Base-by-base conservation (phyloP, 2,797 vertebrate species). In the Hydrocynus forskahlii region DNA sequence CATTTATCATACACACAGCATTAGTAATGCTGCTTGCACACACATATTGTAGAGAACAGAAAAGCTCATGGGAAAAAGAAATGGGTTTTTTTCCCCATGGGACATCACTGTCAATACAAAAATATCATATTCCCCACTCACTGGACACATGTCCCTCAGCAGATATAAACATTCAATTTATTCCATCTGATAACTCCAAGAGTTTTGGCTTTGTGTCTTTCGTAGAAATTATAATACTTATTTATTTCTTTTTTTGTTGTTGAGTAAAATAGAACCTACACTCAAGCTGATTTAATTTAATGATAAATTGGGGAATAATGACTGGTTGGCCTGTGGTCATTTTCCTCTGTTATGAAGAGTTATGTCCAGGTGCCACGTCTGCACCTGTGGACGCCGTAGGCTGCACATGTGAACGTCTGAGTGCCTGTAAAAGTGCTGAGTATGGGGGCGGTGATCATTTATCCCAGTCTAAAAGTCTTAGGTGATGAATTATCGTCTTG, bases 391-490 rank as follows among this genome's bases (percentile, higher is more conserved):
- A 45, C 19, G 40, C 66, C 38, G 7, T 38, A 67, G 29, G 35
- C 62, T 74, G 54, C 38, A 55, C 38, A 45, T 43, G 50, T 70
- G 40, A 17, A 0, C 23, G 17, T 74, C 25, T 55, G 23, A 5
- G 69, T 21, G 55, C 60, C 68, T 23, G 62, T 62, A 70, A 74
- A 80, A 21, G 64, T 45, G 52, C 23, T 9, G 9, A 40, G 40
- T 68, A 68, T 52, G 48, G 60, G 66, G 63, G 16, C 64, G 59
- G 10, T 60, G 75, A 76, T 78, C 75, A 59, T 75, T 81, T 75
- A 71, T 66, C 75, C 21, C 76, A 57, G 59, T 70, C 55, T 75
- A 13, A 73, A 76, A 75, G 71, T 81, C 66, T 70, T 62, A 69
- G 19, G 17, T 76, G 55, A 83, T 81, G 25, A 81, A 81, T 76